Conservation (phyloP, 2,888 invertebrate species). For the Tuberolachnus salignus region DNA sequence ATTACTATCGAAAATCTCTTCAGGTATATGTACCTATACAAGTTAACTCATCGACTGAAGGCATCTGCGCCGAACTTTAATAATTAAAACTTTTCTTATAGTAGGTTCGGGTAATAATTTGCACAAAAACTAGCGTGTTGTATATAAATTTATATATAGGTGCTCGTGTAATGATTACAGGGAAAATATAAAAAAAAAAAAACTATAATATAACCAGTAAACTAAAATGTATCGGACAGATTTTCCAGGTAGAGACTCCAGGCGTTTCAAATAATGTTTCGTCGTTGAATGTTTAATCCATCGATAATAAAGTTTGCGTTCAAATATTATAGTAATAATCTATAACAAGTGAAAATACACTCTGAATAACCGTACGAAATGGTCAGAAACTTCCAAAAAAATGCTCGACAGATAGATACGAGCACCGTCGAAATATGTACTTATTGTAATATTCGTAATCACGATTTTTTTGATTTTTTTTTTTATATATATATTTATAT, state of each 20-base stretch:
- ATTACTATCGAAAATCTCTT: conserved; percentile 17
- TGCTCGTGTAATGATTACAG: neutral
- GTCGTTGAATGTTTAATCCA: neutral
- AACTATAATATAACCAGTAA: neutral
- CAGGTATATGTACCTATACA: neutral
- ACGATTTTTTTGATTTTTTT: too few relatives aligned
- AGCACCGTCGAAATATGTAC: too few relatives aligned
- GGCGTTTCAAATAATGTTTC: too few relatives aligned
- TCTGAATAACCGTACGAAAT: too few relatives aligned
- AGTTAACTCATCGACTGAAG: neutral
- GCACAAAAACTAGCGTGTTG: conserved; percentile 1
- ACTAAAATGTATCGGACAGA: neutral
- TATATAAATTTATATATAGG: neutral
- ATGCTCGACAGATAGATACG: too few relatives aligned
- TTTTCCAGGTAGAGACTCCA: neutral
- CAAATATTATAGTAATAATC: too few relatives aligned
- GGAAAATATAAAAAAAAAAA: neutral
- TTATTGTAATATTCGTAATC: too few relatives aligned
- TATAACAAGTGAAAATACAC: too few relatives aligned
- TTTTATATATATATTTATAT: too few relatives aligned
- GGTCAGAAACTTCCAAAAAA: too few relatives aligned
- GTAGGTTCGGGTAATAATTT: conserved; percentile 14
- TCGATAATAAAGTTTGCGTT: neutral
- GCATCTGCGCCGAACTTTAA: conserved; percentile 31
- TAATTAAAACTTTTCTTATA: conserved; percentile 46